phyloP scores from a whole-genome alignment of 2,113 vertebrate genomes.

The Coreoperca whiteheadi region DNA sequence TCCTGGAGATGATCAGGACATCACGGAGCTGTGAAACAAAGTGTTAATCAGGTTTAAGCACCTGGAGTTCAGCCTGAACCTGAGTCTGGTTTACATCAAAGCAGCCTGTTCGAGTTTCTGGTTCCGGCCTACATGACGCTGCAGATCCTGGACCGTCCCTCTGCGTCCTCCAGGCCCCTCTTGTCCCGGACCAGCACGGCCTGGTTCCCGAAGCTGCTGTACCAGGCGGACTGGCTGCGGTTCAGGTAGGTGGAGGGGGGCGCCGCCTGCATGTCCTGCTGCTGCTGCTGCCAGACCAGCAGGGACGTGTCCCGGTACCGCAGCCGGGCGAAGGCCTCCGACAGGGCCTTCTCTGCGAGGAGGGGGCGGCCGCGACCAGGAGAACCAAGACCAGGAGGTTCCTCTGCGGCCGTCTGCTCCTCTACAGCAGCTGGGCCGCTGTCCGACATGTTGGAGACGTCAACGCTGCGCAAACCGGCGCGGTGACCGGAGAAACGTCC shows the following conservation, averaged over 20 bases:
- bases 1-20: no score
- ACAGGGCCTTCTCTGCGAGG: constrained; percentile 91
- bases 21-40: no score
- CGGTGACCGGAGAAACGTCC: neutral
- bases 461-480: neutral
- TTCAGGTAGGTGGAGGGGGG: constrained; percentile 89
- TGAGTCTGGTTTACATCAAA: neutral
- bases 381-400: neutral
- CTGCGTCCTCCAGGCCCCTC: constrained; percentile 73
- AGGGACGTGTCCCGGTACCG: constrained; percentile 91
- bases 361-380: constrained; percentile 63
- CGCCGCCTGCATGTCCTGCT: constrained; percentile 82
- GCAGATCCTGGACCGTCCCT: constrained; percentile 89
- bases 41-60: no score
- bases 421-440: constrained; percentile 8
- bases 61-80: neutral
- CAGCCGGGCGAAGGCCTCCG: constrained; percentile 85
- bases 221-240: constrained; percentile 92
- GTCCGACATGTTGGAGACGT: constrained; percentile 38
- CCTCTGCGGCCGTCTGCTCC: neutral
- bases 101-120: neutral
- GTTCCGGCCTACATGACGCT: constrained; percentile 85
- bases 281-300: constrained; percentile 96
- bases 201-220: constrained; percentile 93
- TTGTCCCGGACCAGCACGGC: constrained; percentile 91